phyloP scores from a whole-genome alignment of 2,797 vertebrate species.

The Channa striata region DNA sequence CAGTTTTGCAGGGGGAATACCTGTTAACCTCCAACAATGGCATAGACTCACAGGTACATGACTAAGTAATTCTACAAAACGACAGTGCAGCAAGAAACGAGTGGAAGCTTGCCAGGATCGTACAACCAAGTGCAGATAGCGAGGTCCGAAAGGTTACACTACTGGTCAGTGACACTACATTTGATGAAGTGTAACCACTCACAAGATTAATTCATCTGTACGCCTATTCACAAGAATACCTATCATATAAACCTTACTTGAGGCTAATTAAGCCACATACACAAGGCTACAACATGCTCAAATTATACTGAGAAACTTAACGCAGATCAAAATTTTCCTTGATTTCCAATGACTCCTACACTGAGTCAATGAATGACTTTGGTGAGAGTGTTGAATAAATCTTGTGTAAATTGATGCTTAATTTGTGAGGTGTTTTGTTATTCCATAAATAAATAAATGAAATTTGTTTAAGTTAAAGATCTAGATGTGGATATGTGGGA shows the following conservation, averaged over 20 bases:
- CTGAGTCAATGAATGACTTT: too few relatives aligned
- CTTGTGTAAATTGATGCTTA: too few relatives aligned
- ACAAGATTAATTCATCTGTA: not conserved
- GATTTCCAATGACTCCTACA: too few relatives aligned
- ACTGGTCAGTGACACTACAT: not conserved
- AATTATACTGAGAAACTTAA: too few relatives aligned
- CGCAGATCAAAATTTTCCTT: too few relatives aligned
- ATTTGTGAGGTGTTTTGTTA: too few relatives aligned
- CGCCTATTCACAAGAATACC: slow-evolving; percentile 21
- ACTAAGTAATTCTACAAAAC: slow-evolving; percentile 10
- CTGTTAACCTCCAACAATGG: slow-evolving; percentile 9
- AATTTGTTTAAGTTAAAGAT: too few relatives aligned
- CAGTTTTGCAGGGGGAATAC: slow-evolving; percentile 16
- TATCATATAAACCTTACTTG: slow-evolving; percentile 19
- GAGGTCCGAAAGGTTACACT: slow-evolving; percentile 9
- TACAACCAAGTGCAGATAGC: not conserved
- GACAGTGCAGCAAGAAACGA: slow-evolving; percentile 1
- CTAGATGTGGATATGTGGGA: too few relatives aligned
- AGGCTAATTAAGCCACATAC: slow-evolving; percentile 20
- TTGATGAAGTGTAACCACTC: not conserved
- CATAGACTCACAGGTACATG: slow-evolving; percentile 23
- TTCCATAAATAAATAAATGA: too few relatives aligned
- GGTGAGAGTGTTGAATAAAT: too few relatives aligned
- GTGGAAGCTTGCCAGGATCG: slow-evolving; percentile 9
- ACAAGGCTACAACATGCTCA: too few relatives aligned